A percentile compares a stretch with the other conserved stretches of the same genome.
Conservation (phyloP, 2,888 invertebrate genomes). For the Orthosia cruda region DNA sequence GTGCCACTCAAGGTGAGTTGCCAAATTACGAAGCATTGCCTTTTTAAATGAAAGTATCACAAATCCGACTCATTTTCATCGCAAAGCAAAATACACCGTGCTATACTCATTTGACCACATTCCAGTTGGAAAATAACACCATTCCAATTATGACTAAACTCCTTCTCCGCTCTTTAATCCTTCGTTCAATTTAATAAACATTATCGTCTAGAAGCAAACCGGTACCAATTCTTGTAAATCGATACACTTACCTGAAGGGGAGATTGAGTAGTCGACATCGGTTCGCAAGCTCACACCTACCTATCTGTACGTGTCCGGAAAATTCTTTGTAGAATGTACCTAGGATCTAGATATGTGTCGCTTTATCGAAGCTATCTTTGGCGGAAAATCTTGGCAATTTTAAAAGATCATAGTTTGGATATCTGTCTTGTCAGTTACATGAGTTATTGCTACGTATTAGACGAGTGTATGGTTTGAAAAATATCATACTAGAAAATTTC, state of each 20-base stretch:
- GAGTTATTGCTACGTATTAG: neutral
- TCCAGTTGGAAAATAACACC: neutral
- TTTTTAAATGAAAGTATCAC: no score
- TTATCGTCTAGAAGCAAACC: conserved; percentile 32
- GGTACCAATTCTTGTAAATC: conserved; percentile 41
- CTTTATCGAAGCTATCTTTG: neutral
- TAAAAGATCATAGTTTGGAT: neutral
- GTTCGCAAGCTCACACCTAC: conserved; percentile 33
- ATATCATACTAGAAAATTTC: neutral
- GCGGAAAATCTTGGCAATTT: neutral
- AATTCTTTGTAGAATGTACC: conserved; percentile 13
- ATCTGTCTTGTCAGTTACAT: neutral
- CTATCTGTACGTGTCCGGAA: conserved; percentile 35
- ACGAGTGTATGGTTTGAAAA: neutral
- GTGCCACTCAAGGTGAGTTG: no score
- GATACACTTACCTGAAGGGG: conserved; percentile 51
- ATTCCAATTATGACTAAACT: neutral
- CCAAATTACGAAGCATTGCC: no score
- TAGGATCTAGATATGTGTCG: neutral
- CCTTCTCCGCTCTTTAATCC: conserved; percentile 12
- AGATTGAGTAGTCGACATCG: conserved; percentile 36
- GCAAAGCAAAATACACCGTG: no score
- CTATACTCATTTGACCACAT: no score
- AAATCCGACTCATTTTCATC: no score
- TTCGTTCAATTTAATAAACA: conserved; percentile 47